Base-by-base conservation (phyloP, 2,113 vertebrate genomes). In the Anas platyrhynchos region DNA sequence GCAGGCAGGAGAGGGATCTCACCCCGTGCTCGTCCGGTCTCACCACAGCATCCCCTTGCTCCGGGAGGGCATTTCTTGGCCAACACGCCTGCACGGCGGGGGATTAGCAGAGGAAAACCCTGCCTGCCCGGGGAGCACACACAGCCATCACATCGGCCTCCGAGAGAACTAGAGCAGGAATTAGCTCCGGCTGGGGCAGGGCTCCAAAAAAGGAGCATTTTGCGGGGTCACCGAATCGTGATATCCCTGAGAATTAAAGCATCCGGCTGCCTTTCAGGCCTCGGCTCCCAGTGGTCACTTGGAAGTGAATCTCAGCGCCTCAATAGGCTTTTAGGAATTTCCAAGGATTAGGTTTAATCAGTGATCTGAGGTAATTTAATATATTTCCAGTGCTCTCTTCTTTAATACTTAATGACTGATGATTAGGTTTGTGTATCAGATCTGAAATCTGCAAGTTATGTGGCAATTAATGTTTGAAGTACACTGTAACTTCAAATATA, bases 361-460 rank as follows among this genome's bases (percentile, higher is more conserved):
- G 86, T 71, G 88, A 93, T 92, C 83, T 73, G 86, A 86, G 61
- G 72, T 95, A 95, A 96, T 95, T 95, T 83, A 90, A 96, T 96
- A 93, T 92, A 96, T 93, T 94, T 96, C 88, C 94, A 95, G 94
- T 93, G 94, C 96, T 96, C 88, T 84, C 77, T 80, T 94, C 94
- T 92, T 88, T 94, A 94, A 94, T 81, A 88, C 76, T 93, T 95
- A 96, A 94, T 94, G 96, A 96, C 79, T 83, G 91, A 93, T 96
- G 88, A 96, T 96, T 93, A 93, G 83, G 86, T 94, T 95, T 95
- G 89, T 96, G 96, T 93, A 93, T 93, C 83, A 77, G 96, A 93
- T 89, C 83, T 92, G 96, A 93, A 90, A 90, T 66, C 91, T 92
- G 94, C 93, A 79, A 93, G 88, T 95, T 88, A 93, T 80, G 94